Evolutionary conservation across 2,113 vertebrate species (phyloP).

Genomic region (Arizona elegans): DNA sequence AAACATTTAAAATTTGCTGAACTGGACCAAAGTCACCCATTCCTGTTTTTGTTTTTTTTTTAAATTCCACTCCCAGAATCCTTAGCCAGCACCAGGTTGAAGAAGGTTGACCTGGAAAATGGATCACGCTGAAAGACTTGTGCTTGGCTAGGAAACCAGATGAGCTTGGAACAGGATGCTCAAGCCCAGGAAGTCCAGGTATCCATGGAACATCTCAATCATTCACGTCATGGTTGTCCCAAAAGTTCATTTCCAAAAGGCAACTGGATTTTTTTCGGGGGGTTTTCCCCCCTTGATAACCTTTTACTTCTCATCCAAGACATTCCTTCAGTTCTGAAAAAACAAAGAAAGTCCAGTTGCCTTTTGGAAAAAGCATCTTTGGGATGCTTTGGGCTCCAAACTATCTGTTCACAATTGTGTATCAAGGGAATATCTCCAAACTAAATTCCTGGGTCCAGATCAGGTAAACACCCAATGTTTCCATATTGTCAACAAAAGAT

Average conservation of each 20-base stretch:
- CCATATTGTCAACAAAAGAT: neutral
- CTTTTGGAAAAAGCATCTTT: neutral
- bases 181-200: neutral
- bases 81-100: neutral
- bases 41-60: no score
- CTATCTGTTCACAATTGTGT: neutral
- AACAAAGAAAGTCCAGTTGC: neutral
- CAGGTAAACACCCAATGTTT: neutral
- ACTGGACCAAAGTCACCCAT: neutral
- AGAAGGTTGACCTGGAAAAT: neutral
- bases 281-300: neutral
- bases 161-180: neutral
- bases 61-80: neutral
- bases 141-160: neutral
- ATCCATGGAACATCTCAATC: neutral
- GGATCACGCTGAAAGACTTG: neutral
- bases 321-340: neutral
- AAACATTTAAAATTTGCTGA: neutral
- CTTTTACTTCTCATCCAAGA: neutral
- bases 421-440: neutral
- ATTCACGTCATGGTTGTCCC: neutral
- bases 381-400: neutral
- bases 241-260: neutral
- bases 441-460: neutral
- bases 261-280: neutral